Base-by-base conservation (phyloP, 2,797 vertebrate genomes). In the Acomys russatus region DNA sequence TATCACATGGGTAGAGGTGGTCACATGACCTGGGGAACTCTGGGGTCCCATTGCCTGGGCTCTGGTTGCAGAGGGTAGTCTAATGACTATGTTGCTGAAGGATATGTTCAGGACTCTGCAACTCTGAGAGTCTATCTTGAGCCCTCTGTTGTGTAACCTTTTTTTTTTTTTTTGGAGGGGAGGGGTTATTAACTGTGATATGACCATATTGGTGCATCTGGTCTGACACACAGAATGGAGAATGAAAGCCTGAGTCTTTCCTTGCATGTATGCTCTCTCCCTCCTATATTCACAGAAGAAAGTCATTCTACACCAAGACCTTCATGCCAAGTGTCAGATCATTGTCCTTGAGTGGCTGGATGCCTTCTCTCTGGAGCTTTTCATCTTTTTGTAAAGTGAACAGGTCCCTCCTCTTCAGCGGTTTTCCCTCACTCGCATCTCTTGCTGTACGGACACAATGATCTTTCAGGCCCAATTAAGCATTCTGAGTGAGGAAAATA, bases 311-410 rank as follows among this genome's bases (percentile, higher is more conserved):
- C 9, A 22, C 20, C 30, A 61, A 84, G 12, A 51, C 61, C 51
- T 84, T 92, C 23, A 35, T 23, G 44, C 20, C 11, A 33, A 44
- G 4, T 38, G 22, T 84, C 80, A 88, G 33, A 77, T 7, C 25
- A 11, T 88, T 11, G 9, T 85, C 54, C 44, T 59, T 83, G 20
- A 71, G 44, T n/a, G n/a, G 1, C 35, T 86, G 10, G 6, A 73
- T 30, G 22, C 64, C 20, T 82, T 6, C 64, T 33, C 22, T 80
- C 28, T 87, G 49, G 86, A 64, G 49, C 14, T 28, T 76, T 88
- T 70, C 33, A 63, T 61, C 63, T 35, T 38, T 90, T 93, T 87
- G 38, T 14, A 87, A 15, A 76, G 22, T 54, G 63, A 95, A 89
- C 23, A 87, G 14, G 11, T 51, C 15, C 15, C 49, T 89, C 88